Evolutionary conservation across 1,140 invertebrate species (phyloP).

Genomic region (Hycleus cichorii): DNA sequence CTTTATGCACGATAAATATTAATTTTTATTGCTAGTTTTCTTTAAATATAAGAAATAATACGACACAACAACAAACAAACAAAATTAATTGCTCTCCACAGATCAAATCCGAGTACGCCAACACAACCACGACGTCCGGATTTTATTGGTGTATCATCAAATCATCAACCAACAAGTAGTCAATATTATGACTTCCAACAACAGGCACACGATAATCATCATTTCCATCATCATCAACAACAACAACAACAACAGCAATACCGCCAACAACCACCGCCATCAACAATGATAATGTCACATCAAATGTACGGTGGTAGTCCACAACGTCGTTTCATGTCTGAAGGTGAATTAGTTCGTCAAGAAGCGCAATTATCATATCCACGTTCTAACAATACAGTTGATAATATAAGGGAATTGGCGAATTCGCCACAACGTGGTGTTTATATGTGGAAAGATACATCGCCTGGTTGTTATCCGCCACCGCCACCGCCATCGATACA

Average conservation of each 20-base stretch:
- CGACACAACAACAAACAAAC: background rate
- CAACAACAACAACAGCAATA: no score
- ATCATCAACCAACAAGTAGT: constrained; percentile 28
- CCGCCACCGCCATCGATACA: background rate
- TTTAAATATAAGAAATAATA: no score
- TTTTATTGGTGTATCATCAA: constrained; percentile 65
- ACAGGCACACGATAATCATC: background rate
- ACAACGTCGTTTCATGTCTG: constrained; percentile 76
- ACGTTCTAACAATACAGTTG: constrained; percentile 54
- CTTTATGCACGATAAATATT: no score
- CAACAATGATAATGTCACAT: constrained; percentile 29
- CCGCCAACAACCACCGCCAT: constrained; percentile 32
- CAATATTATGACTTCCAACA: constrained; percentile 39
- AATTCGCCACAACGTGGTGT: constrained; percentile 75
- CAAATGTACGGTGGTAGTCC: constrained; percentile 52
- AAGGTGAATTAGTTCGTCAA: constrained; percentile 74
- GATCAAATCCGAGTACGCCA: constrained; percentile 83
- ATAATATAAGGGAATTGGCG: constrained; percentile 67
- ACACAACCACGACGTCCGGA: constrained; percentile 77
- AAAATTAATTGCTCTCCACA: constrained; percentile 41
- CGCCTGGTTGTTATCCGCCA: constrained; percentile 40
- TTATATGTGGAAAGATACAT: constrained; percentile 78
- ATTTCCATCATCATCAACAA: no score
- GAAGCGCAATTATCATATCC: constrained; percentile 48
- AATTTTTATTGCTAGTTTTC: no score